Evolutionary conservation across 2,113 vertebrate species (phyloP), one percentile per base, ranked within the genome.

Genomic region (Myiozetetes cayanensis): DNA sequence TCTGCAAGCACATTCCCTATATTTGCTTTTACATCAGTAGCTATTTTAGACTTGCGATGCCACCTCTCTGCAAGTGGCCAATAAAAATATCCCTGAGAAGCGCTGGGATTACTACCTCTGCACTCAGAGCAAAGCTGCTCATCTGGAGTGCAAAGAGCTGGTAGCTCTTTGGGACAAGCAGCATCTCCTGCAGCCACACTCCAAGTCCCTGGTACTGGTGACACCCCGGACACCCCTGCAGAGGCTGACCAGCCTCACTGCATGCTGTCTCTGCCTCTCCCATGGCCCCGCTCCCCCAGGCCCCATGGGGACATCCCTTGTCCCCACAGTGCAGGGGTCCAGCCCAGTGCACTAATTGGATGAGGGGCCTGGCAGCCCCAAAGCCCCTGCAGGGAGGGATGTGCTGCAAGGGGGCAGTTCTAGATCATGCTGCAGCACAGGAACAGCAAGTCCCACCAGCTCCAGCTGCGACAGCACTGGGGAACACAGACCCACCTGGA

Each of bases 71-170:
- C 1, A 2, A 95, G 67, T 17, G 8, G 75, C 87, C 93, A 85
- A 68, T 79, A 96, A 94, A 95, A 91, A 93, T 90, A 93, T 76
- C 80, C 82, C n/a, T 84, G 61, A 87, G 83, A 79, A 87, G 68
- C 1, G 3, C 37, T 37, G 46, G 46, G 46, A 46, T 83, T 63
- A 74, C 72, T 79, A 11, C 56, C 56, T 76, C 74, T 72, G 73
- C 14, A 5, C 79, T 82, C 2, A 4, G 33, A 94, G 87, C 81
- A 70, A 65, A 65, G 66, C 87, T 56, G 91, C 78, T 78, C 63
- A 28, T 74, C 47, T 77, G 10, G 47, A 73, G 71, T 4, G 17
- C n/a, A 46, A 76, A 75, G 46, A 9, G 41, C 74, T 43, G 5
- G 21, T 62, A 65, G 56, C 47, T 77, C 35, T 59, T 3, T 0